Base-by-base conservation (phyloP, 2,888 invertebrate species). In the Pasiphila rectangulata region DNA sequence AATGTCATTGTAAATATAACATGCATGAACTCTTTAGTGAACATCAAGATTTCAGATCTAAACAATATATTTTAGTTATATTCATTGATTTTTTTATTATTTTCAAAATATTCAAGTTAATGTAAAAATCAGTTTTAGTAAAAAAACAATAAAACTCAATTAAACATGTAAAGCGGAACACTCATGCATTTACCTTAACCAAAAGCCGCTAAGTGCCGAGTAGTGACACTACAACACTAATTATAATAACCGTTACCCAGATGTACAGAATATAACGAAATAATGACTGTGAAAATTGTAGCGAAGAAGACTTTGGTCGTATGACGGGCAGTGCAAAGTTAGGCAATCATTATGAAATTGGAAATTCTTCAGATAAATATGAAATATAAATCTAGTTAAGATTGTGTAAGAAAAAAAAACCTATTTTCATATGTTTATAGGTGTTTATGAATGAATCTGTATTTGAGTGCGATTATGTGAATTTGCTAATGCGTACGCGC, bases 151-250 rank as follows among this genome's bases (percentile, higher is more conserved):
- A 23, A 67, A 64, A 61, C 67, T 64, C 64, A 49, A 56, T 62
- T 63, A 69, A 46, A 73, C 67, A 70, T 54, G 38, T 56, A 69
- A 84, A 86, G 78, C 82, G 50, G 69, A 75, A 78, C 72, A 67
- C 64, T 57, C 87, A 86, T 87, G 88, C 88, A 81, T 67, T 83
- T 87, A 86, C 88, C 88, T 85, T 83, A 64, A 84, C 85, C 85
- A 65, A 70, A 78, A 83, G 82, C 81, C 63, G 80, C 79, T 77
- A 72, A 65, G 71, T 77, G 78, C 72, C 68, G 78, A 64, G 62
- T 67, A 69, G 55, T 61, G 77, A 64, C 68, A 67, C 80, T 81
- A 81, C 63, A 77, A 74, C 71, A 81, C 72, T 75, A 67, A 60
- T 71, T 64, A 67, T 61, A 61, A 45, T 30, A 23, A 75, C 75